Evolutionary conservation across 2,797 vertebrate genomes (phyloP).

Genomic region (Anguilla marmorata): DNA sequence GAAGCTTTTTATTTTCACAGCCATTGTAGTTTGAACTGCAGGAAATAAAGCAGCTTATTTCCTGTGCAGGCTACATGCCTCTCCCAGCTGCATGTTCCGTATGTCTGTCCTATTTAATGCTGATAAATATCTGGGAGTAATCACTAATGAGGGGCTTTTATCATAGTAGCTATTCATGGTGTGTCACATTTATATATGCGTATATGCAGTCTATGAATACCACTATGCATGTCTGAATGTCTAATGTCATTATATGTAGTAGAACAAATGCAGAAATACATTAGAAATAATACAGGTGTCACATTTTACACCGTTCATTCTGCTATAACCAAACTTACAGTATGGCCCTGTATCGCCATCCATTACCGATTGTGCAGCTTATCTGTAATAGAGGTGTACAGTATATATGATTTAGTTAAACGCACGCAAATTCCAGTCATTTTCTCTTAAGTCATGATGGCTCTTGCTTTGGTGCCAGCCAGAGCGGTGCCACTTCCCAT

Average conservation of each 20-base stretch:
- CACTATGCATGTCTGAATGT: not conserved
- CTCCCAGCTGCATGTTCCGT: not conserved
- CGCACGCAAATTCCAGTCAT: not conserved
- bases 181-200: not conserved
- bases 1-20: not conserved
- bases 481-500: slow-evolving; percentile 14
- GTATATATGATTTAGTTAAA: not conserved
- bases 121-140: not conserved
- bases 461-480: slow-evolving; percentile 18
- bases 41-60: not conserved
- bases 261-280: not conserved
- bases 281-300: not conserved
- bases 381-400: not conserved
- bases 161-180: not conserved
- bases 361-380: not conserved
- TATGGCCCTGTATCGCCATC: not conserved
- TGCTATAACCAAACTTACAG: not conserved
- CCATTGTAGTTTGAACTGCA: not conserved
- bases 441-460: slow-evolving; percentile 14
- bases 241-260: not conserved
- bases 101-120: not conserved
- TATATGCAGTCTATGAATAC: not conserved
- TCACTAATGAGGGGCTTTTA: not conserved
- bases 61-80: not conserved
- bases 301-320: not conserved